phyloP scores from a whole-genome alignment of 2,113 vertebrate species.

The Notothenia coriiceps region DNA sequence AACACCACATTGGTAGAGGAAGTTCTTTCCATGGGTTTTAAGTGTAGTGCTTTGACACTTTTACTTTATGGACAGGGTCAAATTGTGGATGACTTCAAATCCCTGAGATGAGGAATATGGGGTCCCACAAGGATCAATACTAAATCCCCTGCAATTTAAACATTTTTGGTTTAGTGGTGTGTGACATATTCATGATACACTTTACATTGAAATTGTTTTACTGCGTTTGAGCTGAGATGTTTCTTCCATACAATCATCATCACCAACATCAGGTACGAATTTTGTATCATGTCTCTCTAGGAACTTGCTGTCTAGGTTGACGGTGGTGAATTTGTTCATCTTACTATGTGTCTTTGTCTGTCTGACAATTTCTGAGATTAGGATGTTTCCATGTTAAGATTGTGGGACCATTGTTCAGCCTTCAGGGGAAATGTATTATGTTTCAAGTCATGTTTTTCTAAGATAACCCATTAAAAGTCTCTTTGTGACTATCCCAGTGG shows the following conservation, averaged over 20 bases:
- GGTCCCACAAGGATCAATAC: constrained; percentile 1
- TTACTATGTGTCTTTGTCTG: neutral
- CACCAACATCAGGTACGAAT: neutral
- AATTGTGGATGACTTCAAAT: neutral
- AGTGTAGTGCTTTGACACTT: neutral
- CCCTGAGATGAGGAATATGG: neutral
- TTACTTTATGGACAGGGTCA: neutral
- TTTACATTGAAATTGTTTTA: neutral
- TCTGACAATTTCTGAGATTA: neutral
- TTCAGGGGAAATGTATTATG: neutral
- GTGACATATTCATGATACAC: neutral
- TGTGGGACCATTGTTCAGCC: neutral
- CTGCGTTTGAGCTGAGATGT: neutral
- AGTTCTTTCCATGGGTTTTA: neutral
- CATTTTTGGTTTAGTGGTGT: neutral
- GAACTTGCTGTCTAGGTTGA: neutral
- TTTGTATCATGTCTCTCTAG: neutral
- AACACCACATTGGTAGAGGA: neutral
- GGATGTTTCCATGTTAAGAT: neutral
- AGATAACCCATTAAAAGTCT: neutral
- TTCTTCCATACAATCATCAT: neutral
- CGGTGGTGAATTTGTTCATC: neutral
- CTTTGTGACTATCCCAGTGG: constrained; percentile 7
- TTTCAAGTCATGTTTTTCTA: constrained; percentile 13
- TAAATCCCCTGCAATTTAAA: neutral